These are phyloP conservation scores for Proales similis DNA, from an alignment of 1,140 invertebrate species.

Conservation along the genomic window DNA sequence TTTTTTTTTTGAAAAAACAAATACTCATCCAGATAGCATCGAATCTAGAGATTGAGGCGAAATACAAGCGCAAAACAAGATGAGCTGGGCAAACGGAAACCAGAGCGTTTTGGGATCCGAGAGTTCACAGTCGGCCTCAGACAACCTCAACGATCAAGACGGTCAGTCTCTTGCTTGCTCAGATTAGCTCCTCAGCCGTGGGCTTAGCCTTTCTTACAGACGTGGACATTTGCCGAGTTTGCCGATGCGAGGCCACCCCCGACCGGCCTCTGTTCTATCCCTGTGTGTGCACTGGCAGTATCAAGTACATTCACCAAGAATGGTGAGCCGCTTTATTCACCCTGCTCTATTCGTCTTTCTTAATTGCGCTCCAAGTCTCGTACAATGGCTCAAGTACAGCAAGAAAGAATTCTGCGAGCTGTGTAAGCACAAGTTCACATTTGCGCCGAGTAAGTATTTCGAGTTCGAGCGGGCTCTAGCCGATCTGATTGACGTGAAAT, in stretches of 20 bases:
- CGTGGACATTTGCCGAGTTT: constrained; percentile 90
- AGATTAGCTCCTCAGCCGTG: neutral
- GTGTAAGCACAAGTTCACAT: constrained; percentile 93
- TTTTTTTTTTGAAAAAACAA: too few relatives aligned
- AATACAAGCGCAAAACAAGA: too few relatives aligned
- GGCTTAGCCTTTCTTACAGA: constrained; percentile 39
- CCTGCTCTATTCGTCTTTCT: neutral
- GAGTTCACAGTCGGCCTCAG: constrained; percentile 19
- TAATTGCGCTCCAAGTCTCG: constrained; percentile 49
- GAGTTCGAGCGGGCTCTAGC: neutral
- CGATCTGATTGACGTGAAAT: neutral
- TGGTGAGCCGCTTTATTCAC: constrained; percentile 49
- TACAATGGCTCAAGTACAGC: constrained; percentile 72
- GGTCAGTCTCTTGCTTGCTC: constrained; percentile 2
- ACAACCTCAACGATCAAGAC: constrained; percentile 10
- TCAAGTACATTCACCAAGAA: constrained; percentile 94
- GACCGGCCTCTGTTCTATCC: constrained; percentile 89
- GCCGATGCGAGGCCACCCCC: constrained; percentile 76
- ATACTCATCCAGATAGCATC: too few relatives aligned
- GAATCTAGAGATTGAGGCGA: too few relatives aligned
- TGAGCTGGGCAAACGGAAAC: too few relatives aligned
- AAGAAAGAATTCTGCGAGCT: constrained; percentile 97
- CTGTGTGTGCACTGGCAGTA: constrained; percentile 95
- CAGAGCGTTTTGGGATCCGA: too few relatives aligned
- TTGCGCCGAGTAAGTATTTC: constrained; percentile 71